Base-by-base conservation (phyloP, 2,797 vertebrate genomes). In the Gobio occitaniae region DNA sequence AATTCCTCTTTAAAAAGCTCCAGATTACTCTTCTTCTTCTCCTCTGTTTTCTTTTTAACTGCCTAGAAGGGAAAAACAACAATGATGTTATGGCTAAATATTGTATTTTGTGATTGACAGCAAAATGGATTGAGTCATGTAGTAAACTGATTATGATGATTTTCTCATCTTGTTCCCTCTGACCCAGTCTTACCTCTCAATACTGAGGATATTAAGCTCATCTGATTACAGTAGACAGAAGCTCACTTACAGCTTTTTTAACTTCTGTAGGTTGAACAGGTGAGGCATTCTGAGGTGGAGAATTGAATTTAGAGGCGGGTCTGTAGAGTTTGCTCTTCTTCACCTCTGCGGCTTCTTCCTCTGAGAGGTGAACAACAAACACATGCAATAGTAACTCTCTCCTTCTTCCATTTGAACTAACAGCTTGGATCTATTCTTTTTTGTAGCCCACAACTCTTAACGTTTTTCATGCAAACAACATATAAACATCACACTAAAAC, bases 1-100 rank as follows among this genome's bases (percentile, higher is more conserved):
- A 96, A 92, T 82, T 96, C 96, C 86, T 96, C 95, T 92, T 96
- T 96, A 84, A 96, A 96, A 19, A 96, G 92, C 87, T 96, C 96
- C 0, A 96, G 92, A 85, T 96, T 96, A 76, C 96, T 96, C 92
- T 96, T 96, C 92, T 95, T 96, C 92, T 96, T 96, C 82, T 95
- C 96, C 5, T 96, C 95, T 0, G 92, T 48, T 88, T 93, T 95
- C 90, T 90, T 96, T 91, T 96, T 96, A 87, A 90, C 90, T 2
- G 88, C 56, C 95, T 96, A 90, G 48, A 54, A 76, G 21, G 13
- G 12, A 48, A 32, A 82, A 70, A 65, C 9, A 72, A 56, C 13
- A 78, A 72, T 41, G 36, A 50, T 8, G 2, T 54, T 15, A 13
- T 8, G 6, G 6, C 38, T 52, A 41, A n/a, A 54, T n/a, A 80